Conservation (phyloP, 2,797 vertebrate genomes). For the Oreonectes daqikongensis region DNA sequence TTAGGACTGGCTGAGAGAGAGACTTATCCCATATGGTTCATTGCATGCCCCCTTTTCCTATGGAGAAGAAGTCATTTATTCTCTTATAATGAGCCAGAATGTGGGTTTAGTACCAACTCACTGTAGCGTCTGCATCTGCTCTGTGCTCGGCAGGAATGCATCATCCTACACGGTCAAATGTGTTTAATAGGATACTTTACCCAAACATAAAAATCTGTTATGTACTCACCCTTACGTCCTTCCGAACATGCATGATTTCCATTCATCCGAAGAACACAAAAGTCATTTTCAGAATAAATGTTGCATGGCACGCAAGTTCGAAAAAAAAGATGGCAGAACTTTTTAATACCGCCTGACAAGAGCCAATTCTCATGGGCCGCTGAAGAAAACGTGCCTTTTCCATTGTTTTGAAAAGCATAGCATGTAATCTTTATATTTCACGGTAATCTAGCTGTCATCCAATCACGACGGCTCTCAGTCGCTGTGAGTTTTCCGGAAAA, state of each 20-base stretch:
- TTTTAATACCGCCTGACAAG: background rate
- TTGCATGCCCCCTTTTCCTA: background rate
- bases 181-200: background rate
- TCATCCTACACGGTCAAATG: background rate
- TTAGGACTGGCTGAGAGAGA: background rate
- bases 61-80: background rate
- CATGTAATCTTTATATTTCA: constrained; percentile 21
- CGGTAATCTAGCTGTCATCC: constrained; percentile 21
- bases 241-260: background rate
- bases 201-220: background rate
- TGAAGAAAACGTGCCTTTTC: too few species aligned
- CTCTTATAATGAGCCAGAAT: background rate
- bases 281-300: background rate
- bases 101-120: background rate
- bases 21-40: background rate
- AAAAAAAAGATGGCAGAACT: background rate
- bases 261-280: background rate
- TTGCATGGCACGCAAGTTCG: background rate
- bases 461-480: constrained; percentile 5
- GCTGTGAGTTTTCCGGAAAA: constrained; percentile 35
- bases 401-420: background rate
- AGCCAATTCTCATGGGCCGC: background rate
- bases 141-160: background rate
- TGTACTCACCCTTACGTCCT: background rate
- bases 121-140: background rate